These are phyloP conservation scores for Euclidia mi DNA, from an alignment of 2,888 invertebrate genomes.

Conservation along the genomic window DNA sequence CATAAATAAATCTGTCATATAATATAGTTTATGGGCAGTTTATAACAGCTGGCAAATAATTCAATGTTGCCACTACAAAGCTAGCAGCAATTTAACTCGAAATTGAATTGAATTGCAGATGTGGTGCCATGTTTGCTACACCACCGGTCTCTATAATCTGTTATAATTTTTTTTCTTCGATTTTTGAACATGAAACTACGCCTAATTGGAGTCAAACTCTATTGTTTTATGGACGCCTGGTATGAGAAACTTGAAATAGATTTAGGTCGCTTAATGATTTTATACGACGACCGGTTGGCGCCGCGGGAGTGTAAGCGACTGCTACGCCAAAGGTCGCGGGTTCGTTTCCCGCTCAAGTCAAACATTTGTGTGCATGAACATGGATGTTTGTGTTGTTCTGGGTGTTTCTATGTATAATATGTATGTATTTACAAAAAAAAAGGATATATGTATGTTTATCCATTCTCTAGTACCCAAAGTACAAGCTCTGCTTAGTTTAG, in stretches of 20 bases:
- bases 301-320: too few relatives aligned
- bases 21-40: conserved; percentile 77
- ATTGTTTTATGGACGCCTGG: conserved; percentile 31
- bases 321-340: too few relatives aligned
- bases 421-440: too few relatives aligned
- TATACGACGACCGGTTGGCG: too few relatives aligned
- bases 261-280: too few relatives aligned
- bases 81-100: conserved; percentile 73
- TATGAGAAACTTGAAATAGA: conserved; percentile 18
- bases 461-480: too few relatives aligned
- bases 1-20: conserved; percentile 73
- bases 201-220: conserved; percentile 27
- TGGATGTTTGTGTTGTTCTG: too few relatives aligned
- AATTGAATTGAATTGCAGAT: conserved; percentile 80
- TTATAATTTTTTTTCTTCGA: conserved; percentile 47
- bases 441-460: too few relatives aligned
- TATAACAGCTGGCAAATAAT: conserved; percentile 77
- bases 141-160: conserved; percentile 44
- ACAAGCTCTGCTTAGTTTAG: too few relatives aligned
- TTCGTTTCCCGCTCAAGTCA: too few relatives aligned
- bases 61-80: conserved; percentile 70
- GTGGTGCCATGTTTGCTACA: conserved; percentile 58
- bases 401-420: too few relatives aligned
- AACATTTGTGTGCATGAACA: too few relatives aligned
- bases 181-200: conserved; percentile 38